These are phyloP conservation scores for Scomber japonicus DNA, from an alignment of 2,113 vertebrate species.

Conservation along the genomic window DNA sequence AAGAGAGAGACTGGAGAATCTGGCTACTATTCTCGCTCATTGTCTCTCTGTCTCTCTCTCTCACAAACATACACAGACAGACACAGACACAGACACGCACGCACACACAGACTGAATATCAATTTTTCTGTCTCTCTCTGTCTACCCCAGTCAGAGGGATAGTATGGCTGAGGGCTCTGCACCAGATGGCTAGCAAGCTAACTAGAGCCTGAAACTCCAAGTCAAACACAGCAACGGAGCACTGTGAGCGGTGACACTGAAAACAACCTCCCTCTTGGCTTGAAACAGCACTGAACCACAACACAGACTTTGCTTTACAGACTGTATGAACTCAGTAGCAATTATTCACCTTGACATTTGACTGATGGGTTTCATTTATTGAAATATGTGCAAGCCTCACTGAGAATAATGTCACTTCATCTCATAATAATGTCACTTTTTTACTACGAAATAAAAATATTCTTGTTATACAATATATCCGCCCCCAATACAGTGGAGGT, in stretches of 20 bases:
- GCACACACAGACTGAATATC: conserved; percentile 11
- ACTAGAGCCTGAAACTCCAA: conserved; percentile 64
- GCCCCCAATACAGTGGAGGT: neutral
- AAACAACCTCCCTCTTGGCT: conserved; percentile 15
- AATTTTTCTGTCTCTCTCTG: conserved; percentile 38
- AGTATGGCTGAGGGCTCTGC: conserved; percentile 52
- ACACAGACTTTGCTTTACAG: neutral
- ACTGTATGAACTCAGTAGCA: neutral
- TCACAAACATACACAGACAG: neutral
- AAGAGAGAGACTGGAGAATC: conserved; percentile 42
- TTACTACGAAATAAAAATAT: too few species aligned
- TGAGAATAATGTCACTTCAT: neutral
- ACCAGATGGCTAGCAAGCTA: conserved; percentile 63
- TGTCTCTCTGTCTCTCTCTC: neutral
- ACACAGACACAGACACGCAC: conserved; percentile 1
- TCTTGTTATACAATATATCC: too few species aligned
- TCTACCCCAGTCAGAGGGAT: conserved; percentile 51
- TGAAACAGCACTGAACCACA: neutral
- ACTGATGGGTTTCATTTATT: neutral
- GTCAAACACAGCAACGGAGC: conserved; percentile 34
- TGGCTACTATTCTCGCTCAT: conserved; percentile 2
- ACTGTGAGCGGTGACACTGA: conserved; percentile 19
- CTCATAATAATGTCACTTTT: too few species aligned
- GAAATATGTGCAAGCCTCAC: neutral
- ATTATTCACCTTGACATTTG: neutral